Percentiles rank a stretch among this genome's conserved stretches.
Conservation (phyloP, 2,797 vertebrate genomes). For the Chaetophractus vellerosus region DNA sequence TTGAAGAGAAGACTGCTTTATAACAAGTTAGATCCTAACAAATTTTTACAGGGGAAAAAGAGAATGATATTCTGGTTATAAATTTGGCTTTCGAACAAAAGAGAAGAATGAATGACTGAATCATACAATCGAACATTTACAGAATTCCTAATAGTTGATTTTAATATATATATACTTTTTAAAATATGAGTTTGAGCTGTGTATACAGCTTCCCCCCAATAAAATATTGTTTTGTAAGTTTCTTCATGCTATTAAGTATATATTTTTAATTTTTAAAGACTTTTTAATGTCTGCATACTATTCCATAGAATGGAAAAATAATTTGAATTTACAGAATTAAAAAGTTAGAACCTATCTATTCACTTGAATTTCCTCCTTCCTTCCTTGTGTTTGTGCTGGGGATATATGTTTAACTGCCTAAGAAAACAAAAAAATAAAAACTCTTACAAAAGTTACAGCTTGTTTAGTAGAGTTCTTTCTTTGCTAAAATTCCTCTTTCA, state of each 20-base stretch:
- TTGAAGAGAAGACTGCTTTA: constrained; percentile 33
- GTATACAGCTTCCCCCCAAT: neutral
- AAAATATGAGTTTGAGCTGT: constrained; percentile 7
- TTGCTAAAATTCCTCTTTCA: neutral
- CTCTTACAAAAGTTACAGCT: constrained; percentile 1
- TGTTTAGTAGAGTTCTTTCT: neutral
- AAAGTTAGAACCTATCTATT: constrained; percentile 25
- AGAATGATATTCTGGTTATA: neutral
- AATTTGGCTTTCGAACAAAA: constrained; percentile 63
- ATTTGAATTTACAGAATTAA: constrained; percentile 24
- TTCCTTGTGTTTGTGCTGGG: constrained; percentile 1
- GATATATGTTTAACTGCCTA: neutral
- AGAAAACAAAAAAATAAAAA: neutral
- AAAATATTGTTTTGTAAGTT: neutral
- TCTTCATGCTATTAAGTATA: neutral
- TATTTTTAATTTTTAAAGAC: constrained; percentile 19
- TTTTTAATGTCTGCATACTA: constrained; percentile 19
- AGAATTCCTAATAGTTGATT: constrained; percentile 21
- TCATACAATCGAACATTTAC: neutral
- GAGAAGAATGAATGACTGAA: neutral
- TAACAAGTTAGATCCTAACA: neutral
- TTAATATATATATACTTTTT: neutral
- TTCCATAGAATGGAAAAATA: neutral
- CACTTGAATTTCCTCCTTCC: constrained; percentile 32
- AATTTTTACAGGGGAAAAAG: constrained; percentile 1